phyloP scores from a whole-genome alignment of 2,888 invertebrate species.

The Mesoligia furuncula region DNA sequence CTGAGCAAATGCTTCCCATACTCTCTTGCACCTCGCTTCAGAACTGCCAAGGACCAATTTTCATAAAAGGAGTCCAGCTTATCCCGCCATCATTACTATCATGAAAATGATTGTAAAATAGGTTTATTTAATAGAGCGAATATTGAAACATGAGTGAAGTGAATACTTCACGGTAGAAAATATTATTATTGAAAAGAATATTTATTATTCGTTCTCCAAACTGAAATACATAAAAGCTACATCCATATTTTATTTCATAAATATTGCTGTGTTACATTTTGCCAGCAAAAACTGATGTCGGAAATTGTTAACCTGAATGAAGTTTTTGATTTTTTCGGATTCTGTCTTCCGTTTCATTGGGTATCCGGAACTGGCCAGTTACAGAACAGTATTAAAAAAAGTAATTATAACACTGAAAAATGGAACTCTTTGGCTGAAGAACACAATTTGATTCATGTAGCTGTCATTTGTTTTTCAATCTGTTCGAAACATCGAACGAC shows the following conservation, averaged over 20 bases:
- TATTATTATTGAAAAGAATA: neutral
- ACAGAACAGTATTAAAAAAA: too few relatives aligned
- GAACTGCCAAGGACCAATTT: neutral
- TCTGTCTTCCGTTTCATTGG: neutral
- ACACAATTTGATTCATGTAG: too few relatives aligned
- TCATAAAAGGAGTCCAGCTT: neutral
- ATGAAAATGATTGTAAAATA: neutral
- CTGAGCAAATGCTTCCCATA: too few relatives aligned
- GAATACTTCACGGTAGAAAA: neutral
- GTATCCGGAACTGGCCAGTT: too few relatives aligned
- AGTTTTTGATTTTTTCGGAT: constrained; percentile 1
- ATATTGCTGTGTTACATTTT: neutral
- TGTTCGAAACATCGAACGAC: neutral
- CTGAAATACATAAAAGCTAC: neutral
- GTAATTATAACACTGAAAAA: too few relatives aligned
- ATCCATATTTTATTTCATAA: constrained; percentile 21
- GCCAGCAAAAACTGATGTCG: constrained; percentile 1
- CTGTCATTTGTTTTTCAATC: too few relatives aligned
- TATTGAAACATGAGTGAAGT: neutral
- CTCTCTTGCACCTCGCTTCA: neutral
- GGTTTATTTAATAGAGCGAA: neutral
- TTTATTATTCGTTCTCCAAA: neutral
- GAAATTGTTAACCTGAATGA: neutral
- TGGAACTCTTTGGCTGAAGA: too few relatives aligned
- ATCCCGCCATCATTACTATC: neutral